These are phyloP conservation scores for Erebia ligea DNA, from an alignment of 2,888 invertebrate genomes.

Conservation along the genomic window DNA sequence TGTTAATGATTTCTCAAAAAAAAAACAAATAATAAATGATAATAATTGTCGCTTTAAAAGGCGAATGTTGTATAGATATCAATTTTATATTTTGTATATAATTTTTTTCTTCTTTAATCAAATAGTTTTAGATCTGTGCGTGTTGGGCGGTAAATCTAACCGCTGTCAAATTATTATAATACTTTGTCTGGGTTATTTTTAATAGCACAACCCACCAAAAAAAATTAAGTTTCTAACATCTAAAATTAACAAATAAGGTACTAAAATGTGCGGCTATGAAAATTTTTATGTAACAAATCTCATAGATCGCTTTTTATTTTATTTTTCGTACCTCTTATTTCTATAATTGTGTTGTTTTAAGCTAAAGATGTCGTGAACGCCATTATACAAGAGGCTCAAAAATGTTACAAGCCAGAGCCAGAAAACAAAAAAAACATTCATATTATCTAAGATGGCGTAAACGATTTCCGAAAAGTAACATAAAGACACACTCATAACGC, in stretches of 20 bases:
- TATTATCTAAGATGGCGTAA: slow-evolving; percentile 9
- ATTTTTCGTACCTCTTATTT: slow-evolving; percentile 28
- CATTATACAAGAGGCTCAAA: not conserved
- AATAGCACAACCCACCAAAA: slow-evolving; percentile 57
- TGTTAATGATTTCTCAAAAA: slow-evolving; percentile 61
- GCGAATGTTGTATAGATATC: slow-evolving; percentile 70
- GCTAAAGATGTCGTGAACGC: slow-evolving; percentile 22
- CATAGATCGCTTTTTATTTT: slow-evolving; percentile 42
- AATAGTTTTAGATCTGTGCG: slow-evolving; percentile 73
- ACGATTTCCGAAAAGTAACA: slow-evolving; percentile 16
- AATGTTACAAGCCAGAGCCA: not conserved
- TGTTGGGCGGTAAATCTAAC: slow-evolving; percentile 48
- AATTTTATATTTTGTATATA: slow-evolving; percentile 80
- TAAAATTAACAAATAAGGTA: slow-evolving; percentile 38
- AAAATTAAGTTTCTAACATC: slow-evolving; percentile 51
- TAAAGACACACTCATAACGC: slow-evolving; percentile 1
- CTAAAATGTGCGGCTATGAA: slow-evolving; percentile 46
- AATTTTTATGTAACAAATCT: slow-evolving; percentile 40
- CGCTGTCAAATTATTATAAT: slow-evolving; percentile 39
- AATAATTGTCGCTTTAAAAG: slow-evolving; percentile 50
- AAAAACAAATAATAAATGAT: slow-evolving; percentile 41
- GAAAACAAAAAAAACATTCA: not conserved
- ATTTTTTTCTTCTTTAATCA: slow-evolving; percentile 76
- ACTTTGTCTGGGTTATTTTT: slow-evolving; percentile 39
- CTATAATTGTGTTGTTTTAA: slow-evolving; percentile 39